These are phyloP conservation scores for Drosophila miranda DNA, from an alignment of 1,140 invertebrate species.

Conservation along the genomic window DNA sequence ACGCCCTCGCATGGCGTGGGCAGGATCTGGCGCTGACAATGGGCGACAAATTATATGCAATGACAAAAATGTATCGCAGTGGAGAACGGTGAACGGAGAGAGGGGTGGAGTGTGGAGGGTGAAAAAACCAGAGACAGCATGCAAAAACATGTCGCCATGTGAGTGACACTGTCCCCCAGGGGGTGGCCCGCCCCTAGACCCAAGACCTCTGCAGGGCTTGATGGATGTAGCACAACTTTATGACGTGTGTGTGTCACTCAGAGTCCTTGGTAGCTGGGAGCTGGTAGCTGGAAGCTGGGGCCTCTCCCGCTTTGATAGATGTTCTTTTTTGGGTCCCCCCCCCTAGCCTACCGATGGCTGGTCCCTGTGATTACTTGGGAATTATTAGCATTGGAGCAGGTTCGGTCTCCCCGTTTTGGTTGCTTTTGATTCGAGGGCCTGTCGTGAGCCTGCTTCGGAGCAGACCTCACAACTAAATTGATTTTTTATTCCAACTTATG, in stretches of 20 bases:
- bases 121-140: slow-evolving; percentile 37
- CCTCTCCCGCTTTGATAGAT: slow-evolving; percentile 45
- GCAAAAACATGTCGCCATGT: slow-evolving; percentile 63
- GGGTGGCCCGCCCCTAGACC: background rate
- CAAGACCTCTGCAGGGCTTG: slow-evolving; percentile 11
- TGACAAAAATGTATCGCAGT: slow-evolving; percentile 58
- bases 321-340: slow-evolving; percentile 28
- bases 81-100: background rate
- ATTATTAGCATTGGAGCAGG: slow-evolving; percentile 22
- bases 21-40: slow-evolving; percentile 60
- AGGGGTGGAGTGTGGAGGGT: background rate
- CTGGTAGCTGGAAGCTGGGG: background rate
- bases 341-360: background rate
- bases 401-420: slow-evolving; percentile 4
- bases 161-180: slow-evolving; percentile 61
- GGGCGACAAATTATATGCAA: slow-evolving; percentile 76
- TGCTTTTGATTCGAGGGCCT: slow-evolving; percentile 27
- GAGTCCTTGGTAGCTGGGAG: background rate
- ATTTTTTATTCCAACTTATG: slow-evolving; percentile 72
- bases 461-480: slow-evolving; percentile 49
- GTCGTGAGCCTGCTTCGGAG: slow-evolving; percentile 20
- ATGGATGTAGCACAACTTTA: slow-evolving; percentile 74
- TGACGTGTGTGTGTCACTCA: slow-evolving; percentile 40
- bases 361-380: slow-evolving; percentile 30
- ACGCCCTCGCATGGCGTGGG: slow-evolving; percentile 25